phyloP scores from a whole-genome alignment of 2,888 invertebrate genomes.

The Epirrita christyi region DNA sequence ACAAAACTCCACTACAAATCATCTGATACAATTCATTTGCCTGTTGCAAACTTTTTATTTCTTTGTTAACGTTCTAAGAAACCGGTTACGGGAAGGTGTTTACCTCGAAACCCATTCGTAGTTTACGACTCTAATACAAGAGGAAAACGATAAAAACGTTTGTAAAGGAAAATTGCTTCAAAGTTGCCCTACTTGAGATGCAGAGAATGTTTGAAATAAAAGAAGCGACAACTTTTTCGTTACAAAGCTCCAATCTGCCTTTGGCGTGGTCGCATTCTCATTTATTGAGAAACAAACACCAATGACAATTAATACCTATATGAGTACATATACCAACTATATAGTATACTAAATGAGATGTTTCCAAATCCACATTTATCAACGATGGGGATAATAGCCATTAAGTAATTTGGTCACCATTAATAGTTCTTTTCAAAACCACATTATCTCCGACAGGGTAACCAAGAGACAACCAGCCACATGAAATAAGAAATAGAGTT shows the following conservation, averaged over 20 bases:
- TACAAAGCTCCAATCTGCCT: background rate
- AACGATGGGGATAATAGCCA: too few species aligned
- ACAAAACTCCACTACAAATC: constrained; percentile 16
- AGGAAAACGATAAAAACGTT: constrained; percentile 54
- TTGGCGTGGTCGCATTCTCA: background rate
- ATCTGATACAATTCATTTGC: constrained; percentile 29
- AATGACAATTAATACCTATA: too few species aligned
- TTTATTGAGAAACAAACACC: background rate
- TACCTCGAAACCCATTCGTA: constrained; percentile 48
- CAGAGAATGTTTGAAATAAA: constrained; percentile 15
- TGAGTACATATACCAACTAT: too few species aligned
- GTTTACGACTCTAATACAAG: constrained; percentile 55
- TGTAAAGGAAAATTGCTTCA: constrained; percentile 42
- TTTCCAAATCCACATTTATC: too few species aligned
- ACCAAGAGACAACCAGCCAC: too few species aligned
- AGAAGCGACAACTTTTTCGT: constrained; percentile 9
- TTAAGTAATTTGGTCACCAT: too few species aligned
- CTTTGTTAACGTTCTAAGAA: constrained; percentile 30
- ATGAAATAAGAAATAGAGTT: too few species aligned
- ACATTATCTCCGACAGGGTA: too few species aligned
- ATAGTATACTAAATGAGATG: too few species aligned
- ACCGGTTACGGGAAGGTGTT: constrained; percentile 44
- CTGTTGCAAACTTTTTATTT: constrained; percentile 38
- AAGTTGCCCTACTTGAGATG: constrained; percentile 15
- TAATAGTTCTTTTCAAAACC: too few species aligned